Evolutionary conservation across 2,797 vertebrate species (phyloP), one percentile per base, ranked within the genome.

Genomic region (Myotis daubentonii): DNA sequence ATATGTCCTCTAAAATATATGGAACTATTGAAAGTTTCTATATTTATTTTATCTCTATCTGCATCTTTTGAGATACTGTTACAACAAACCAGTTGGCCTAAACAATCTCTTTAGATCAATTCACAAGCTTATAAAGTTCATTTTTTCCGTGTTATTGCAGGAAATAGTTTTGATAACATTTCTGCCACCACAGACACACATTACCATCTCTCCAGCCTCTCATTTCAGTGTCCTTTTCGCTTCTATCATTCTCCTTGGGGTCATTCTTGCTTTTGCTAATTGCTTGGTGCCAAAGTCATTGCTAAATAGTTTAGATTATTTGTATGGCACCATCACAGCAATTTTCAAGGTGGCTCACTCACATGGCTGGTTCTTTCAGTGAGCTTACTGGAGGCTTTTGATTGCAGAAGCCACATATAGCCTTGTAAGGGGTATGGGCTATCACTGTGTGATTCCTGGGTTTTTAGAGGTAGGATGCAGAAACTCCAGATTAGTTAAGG

Each of bases 251-350:
- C 22, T 22, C 15, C 49, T 22, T 78, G 41, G 65, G 28, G 49
- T 68, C 47, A 66, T 75, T 94, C 60, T 91, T 72, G 25, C 33
- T 88, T 53, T 22, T 74, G 41, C 25, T 41, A 80, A 72, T 60
- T 88, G 30, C 12, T 36, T 72, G 33, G 6, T 44, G 19, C 49
- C 55, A 66, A 70, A 57, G 11, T 60, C 33, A 93, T 33, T 30
- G 55, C 22, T 33, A 66, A 53, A 86, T 51, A 33, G 28, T 91
- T 76, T 81, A 47, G 5, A 41, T 76, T 75, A 66, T 36, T 68
- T 36, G 38, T 41, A 68, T 23, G n/a, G 11, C 33, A 30, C 30
- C 10, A 55, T 60, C 82, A 55, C 41, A 82, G 20, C 7, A 86
- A 47, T 19, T 79, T 87, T 41, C 25, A 51, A 53, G 51, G 36